Evolutionary conservation across 2,888 invertebrate species (phyloP).

Genomic region (Drosophila fungiperda): DNA sequence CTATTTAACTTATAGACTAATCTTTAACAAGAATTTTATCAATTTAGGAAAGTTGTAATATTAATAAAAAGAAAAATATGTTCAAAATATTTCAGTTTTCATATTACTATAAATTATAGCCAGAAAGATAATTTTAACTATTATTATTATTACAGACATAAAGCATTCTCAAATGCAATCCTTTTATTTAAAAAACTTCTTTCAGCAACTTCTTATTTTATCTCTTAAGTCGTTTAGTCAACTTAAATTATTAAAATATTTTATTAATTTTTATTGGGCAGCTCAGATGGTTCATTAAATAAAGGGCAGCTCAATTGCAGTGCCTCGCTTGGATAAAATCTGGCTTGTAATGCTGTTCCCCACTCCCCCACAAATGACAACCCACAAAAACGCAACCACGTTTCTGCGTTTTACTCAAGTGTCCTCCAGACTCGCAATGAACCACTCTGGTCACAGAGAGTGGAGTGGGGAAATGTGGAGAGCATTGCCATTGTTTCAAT

Average conservation of each 20-base stretch:
- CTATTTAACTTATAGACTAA: neutral
- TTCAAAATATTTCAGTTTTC: neutral
- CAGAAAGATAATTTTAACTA: neutral
- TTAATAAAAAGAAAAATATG: neutral
- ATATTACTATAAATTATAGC: neutral
- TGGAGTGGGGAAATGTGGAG: slow-evolving; percentile 1
- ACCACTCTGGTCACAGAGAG: slow-evolving; percentile 20
- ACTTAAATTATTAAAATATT: neutral
- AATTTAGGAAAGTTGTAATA: neutral
- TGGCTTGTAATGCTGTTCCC: neutral
- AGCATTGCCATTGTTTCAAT: slow-evolving; percentile 73
- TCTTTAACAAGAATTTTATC: neutral
- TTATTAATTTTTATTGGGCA: neutral
- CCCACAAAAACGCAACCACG: slow-evolving; percentile 73
- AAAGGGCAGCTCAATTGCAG: slow-evolving; percentile 9
- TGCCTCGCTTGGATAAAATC: slow-evolving; percentile 5
- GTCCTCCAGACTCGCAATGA: slow-evolving; percentile 40
- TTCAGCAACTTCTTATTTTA: neutral
- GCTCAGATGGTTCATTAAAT: neutral
- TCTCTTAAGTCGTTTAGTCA: neutral
- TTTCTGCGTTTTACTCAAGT: slow-evolving; percentile 72
- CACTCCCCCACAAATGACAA: slow-evolving; percentile 8
- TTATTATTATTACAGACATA: neutral
- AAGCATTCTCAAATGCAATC: neutral
- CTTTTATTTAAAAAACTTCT: neutral